Evolutionary conservation across 64 coral and sea anemone species (phyloP).

Genomic region (Actinia tenebrosa): DNA sequence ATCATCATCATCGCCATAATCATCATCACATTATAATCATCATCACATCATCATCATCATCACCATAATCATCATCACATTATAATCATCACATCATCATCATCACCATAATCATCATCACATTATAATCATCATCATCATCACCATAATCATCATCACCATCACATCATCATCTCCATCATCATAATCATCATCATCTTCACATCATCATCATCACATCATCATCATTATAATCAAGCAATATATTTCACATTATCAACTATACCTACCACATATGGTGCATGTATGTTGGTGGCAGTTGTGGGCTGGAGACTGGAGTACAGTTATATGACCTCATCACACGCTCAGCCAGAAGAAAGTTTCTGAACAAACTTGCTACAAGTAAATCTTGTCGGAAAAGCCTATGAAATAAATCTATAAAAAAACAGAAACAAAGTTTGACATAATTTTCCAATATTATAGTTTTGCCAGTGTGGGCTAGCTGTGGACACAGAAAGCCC

Average conservation of each 20-base stretch:
- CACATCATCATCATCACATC: neutral
- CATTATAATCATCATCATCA: neutral
- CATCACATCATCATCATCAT: no score
- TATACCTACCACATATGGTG: constrained; percentile 86
- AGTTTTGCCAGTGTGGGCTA: neutral
- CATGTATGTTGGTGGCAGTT: constrained; percentile 88
- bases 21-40: no score
- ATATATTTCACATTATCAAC: neutral
- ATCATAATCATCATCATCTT: no score
- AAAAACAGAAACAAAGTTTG: neutral
- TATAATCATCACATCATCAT: neutral
- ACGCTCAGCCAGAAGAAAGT: constrained; percentile 89
- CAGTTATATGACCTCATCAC: constrained; percentile 98
- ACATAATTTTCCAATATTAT: neutral
- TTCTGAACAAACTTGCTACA: constrained; percentile 95
- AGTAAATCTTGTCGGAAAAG: constrained; percentile 95
- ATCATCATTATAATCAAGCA: neutral
- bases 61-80: neutral
- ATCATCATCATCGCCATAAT: no score
- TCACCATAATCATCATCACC: neutral
- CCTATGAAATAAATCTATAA: constrained; percentile 89
- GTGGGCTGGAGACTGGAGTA: constrained; percentile 82
- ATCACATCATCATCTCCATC: neutral
- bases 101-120: neutral
- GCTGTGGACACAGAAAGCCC: neutral